phyloP scores from a whole-genome alignment of 2,797 vertebrate genomes.

The Pelochelys cantorii region DNA sequence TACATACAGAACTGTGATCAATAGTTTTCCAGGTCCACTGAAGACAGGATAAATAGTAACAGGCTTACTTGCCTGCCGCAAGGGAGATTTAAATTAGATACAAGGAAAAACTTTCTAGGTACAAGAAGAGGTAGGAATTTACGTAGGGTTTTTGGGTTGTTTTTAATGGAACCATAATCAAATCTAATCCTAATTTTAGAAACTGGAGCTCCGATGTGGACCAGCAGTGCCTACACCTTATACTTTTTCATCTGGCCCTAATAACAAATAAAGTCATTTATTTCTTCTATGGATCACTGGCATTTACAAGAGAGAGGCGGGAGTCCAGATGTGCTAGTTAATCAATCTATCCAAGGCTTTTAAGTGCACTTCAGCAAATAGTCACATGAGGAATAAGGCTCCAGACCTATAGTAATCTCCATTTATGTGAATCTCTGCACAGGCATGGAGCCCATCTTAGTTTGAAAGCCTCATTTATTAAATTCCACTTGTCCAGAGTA shows the following conservation, averaged over 20 bases:
- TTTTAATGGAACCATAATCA: no score
- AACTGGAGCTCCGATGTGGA: no score
- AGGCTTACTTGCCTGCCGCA: no score
- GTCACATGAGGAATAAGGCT: neutral
- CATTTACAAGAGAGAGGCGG: neutral
- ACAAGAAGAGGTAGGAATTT: no score
- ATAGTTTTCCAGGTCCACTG: no score
- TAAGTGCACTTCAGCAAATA: neutral
- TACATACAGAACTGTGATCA: no score
- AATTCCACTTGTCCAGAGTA: neutral
- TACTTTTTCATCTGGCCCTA: neutral
- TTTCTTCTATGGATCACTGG: neutral
- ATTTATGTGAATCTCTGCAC: neutral
- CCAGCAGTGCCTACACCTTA: neutral
- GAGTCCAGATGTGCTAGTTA: neutral
- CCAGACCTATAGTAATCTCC: neutral
- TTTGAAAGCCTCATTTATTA: neutral
- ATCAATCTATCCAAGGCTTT: neutral
- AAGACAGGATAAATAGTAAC: no score
- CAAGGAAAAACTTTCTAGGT: no score
- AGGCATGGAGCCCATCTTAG: neutral
- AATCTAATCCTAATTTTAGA: no score
- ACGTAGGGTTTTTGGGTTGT: no score
- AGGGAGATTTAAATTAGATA: no score
- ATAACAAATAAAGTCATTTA: neutral